These are phyloP conservation scores for Dromaius novaehollandiae DNA, from an alignment of 2,113 vertebrate species.

Conservation along the genomic window DNA sequence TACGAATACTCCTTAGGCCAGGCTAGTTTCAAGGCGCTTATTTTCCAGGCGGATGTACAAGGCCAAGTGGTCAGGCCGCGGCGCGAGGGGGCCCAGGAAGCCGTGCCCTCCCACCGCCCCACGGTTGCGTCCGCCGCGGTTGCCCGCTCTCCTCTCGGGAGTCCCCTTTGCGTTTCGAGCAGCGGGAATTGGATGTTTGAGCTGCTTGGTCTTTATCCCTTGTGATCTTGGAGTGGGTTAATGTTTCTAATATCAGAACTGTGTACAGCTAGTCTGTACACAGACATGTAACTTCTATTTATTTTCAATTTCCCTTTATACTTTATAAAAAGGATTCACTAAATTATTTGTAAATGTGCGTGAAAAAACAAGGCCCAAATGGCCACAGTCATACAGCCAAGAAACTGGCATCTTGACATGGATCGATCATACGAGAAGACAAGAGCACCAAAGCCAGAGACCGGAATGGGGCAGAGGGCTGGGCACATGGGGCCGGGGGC, in stretches of 20 bases:
- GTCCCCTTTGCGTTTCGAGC: not conserved
- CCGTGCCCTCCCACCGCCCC: not conserved
- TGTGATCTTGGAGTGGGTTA: accelerated
- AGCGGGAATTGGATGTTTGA: not conserved
- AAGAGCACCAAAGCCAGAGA: not conserved
- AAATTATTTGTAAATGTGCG: accelerated
- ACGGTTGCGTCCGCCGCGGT: accelerated
- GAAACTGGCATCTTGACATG: not conserved
- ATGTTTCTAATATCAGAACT: not conserved
- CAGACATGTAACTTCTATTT: accelerated
- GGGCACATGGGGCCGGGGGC: too few species aligned
- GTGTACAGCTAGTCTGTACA: accelerated
- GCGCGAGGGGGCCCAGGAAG: too few species aligned
- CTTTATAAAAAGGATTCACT: not conserved
- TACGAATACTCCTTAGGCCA: too few species aligned
- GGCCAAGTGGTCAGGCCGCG: not conserved
- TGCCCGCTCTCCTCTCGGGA: not conserved
- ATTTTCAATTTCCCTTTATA: not conserved
- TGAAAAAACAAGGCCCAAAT: not conserved
- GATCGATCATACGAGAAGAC: accelerated
- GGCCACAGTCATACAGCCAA: not conserved
- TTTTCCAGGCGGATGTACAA: not conserved
- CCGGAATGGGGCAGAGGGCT: not conserved
- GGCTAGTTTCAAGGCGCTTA: not conserved
- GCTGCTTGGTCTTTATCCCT: accelerated